Conservation (phyloP, 2,113 vertebrate species). For the Bubo scandiacus region DNA sequence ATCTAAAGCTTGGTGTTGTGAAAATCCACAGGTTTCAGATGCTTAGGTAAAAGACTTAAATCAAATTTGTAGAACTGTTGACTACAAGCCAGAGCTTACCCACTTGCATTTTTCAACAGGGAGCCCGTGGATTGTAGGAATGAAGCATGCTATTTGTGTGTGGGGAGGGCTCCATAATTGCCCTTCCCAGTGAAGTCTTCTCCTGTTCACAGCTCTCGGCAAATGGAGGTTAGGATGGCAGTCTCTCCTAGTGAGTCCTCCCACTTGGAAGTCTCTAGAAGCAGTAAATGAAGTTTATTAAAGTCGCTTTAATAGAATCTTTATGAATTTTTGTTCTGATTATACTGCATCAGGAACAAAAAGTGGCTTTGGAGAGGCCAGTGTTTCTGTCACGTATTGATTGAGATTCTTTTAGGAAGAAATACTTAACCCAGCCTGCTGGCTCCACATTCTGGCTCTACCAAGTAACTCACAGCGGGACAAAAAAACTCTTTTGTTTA, state of each 20-base stretch:
- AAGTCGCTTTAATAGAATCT: not conserved
- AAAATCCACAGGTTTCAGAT: not conserved
- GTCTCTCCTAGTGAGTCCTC: not conserved
- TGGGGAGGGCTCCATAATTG: not conserved
- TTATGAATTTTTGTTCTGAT: not conserved
- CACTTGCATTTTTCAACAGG: not conserved
- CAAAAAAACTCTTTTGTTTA: not conserved
- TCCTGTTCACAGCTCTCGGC: not conserved
- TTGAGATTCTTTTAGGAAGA: not conserved
- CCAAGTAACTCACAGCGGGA: fast-evolving
- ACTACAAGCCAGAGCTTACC: not conserved
- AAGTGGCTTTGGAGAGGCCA: not conserved
- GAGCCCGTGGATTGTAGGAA: not conserved
- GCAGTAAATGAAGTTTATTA: not conserved
- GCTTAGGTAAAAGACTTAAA: not conserved
- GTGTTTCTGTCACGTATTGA: not conserved
- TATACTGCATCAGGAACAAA: not conserved
- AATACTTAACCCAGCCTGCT: not conserved
- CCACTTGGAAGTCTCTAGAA: not conserved
- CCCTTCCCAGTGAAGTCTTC: not conserved
- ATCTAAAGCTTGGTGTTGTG: not conserved
- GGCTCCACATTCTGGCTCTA: not conserved
- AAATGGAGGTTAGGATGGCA: not conserved
- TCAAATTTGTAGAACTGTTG: not conserved
- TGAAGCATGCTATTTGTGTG: fast-evolving